These are phyloP conservation scores for Scaptomyza pallida DNA, from an alignment of 1,140 invertebrate species.

Conservation along the genomic window DNA sequence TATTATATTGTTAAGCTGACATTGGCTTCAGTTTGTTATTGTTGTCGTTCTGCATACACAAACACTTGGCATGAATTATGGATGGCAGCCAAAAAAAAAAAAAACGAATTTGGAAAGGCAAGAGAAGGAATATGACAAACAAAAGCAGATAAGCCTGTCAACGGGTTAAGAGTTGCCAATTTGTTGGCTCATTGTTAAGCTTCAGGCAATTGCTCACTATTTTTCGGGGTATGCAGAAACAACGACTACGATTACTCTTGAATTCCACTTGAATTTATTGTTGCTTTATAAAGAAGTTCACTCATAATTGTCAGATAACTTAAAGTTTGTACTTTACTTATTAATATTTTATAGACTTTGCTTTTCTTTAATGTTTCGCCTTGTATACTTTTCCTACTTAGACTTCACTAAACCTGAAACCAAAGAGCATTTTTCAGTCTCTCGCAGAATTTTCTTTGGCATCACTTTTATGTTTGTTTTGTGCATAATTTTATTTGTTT, in stretches of 20 bases:
- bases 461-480: constrained; percentile 34
- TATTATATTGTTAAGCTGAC: constrained; percentile 65
- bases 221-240: neutral
- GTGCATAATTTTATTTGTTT: constrained; percentile 60
- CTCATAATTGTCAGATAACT: too few species aligned
- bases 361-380: too few species aligned
- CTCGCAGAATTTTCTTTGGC: neutral
- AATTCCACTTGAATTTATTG: too few species aligned
- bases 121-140: constrained; percentile 16
- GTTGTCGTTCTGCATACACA: constrained; percentile 25
- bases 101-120: constrained; percentile 9
- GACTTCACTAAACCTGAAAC: neutral
- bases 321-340: too few species aligned
- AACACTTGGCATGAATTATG: constrained; percentile 60
- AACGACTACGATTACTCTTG: constrained; percentile 7
- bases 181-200: constrained; percentile 38
- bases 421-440: constrained; percentile 14
- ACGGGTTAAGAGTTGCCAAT: constrained; percentile 47
- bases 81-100: too few species aligned
- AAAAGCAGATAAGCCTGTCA: constrained; percentile 41
- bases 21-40: constrained; percentile 52
- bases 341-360: neutral
- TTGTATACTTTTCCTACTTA: too few species aligned
- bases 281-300: too few species aligned
- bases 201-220: constrained; percentile 16